These are phyloP conservation scores for Antigone vipio DNA, from an alignment of 2,113 vertebrate species.

Conservation along the genomic window DNA sequence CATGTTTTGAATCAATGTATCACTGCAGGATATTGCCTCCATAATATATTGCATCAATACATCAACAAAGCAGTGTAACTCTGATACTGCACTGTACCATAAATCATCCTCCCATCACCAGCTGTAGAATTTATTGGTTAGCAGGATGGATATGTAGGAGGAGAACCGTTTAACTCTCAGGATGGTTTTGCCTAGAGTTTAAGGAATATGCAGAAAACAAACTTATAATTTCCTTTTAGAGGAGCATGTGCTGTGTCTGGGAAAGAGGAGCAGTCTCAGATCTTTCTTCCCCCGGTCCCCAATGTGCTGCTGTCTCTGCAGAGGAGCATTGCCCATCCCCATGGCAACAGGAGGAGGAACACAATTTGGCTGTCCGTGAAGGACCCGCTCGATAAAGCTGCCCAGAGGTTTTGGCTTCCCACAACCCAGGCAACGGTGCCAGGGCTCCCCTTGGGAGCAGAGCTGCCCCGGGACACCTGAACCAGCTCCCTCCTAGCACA, in stretches of 20 bases:
- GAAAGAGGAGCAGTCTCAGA: not conserved
- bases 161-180: not conserved
- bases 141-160: not conserved
- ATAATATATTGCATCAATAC: not conserved
- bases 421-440: fast-evolving
- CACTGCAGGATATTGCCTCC: not conserved
- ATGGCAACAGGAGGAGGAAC: not conserved
- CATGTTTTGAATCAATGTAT: not conserved
- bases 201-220: not conserved
- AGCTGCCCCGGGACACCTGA: not conserved
- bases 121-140: not conserved
- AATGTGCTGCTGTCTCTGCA: not conserved
- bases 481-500: not conserved
- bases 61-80: not conserved
- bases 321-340: not conserved
- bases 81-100: not conserved
- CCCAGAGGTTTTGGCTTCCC: not conserved
- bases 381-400: not conserved
- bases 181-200: not conserved
- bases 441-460: not conserved
- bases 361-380: not conserved
- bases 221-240: not conserved
- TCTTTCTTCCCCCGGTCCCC: fast-evolving
- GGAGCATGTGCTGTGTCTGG: not conserved
- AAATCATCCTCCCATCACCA: not conserved